Conservation (phyloP, 2,888 invertebrate genomes). For the Tortrix viridana region DNA sequence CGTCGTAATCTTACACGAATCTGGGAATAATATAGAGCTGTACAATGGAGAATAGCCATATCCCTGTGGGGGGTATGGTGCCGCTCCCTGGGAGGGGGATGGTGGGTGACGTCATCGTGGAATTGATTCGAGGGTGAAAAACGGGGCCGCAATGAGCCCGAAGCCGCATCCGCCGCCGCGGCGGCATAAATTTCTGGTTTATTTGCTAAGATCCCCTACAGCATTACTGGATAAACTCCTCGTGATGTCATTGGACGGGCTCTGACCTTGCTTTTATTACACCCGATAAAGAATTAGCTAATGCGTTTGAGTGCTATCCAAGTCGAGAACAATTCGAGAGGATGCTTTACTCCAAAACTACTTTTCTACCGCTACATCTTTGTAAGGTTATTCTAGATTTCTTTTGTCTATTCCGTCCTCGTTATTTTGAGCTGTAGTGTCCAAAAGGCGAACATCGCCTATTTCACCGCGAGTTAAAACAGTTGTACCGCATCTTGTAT, state of each 20-base stretch:
- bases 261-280: constrained; percentile 34
- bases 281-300: constrained; percentile 34
- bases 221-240: constrained; percentile 32
- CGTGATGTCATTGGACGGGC: constrained; percentile 33
- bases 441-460: background rate
- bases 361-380: background rate
- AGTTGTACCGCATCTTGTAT: constrained; percentile 28
- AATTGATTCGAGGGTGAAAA: constrained; percentile 80
- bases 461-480: constrained; percentile 21
- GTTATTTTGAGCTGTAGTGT: no score
- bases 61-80: constrained; percentile 53
- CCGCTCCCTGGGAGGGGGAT: constrained; percentile 47
- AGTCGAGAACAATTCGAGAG: constrained; percentile 10
- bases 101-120: constrained; percentile 73
- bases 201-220: constrained; percentile 59
- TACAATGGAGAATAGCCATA: constrained; percentile 69
- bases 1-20: constrained; percentile 27
- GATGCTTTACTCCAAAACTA: constrained; percentile 18
- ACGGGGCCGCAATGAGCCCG: constrained; percentile 73
- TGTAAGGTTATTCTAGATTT: no score
- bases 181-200: constrained; percentile 73
- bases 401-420: background rate
- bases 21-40: constrained; percentile 56
- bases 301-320: constrained; percentile 19
- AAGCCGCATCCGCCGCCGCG: constrained; percentile 64